Conservation (phyloP, 2,888 invertebrate genomes). For the Torymus tubicola region DNA sequence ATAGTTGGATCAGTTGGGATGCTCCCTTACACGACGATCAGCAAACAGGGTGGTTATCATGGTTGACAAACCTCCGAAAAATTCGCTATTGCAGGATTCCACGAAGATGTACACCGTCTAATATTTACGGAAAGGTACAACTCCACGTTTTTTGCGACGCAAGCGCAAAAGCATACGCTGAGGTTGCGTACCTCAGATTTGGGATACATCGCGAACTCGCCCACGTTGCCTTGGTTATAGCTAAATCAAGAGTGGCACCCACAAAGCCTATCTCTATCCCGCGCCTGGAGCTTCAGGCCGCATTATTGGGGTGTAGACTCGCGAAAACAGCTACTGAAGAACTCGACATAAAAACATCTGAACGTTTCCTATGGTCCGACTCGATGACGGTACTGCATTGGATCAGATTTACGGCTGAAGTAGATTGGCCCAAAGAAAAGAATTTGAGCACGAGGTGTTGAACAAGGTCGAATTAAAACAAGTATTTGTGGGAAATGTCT, state of each 20-base stretch:
- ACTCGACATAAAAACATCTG: too few relatives aligned
- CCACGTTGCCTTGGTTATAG: too few relatives aligned
- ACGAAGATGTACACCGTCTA: not conserved
- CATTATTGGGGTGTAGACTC: constrained; percentile 48
- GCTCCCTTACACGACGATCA: not conserved
- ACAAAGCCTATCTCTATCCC: constrained; percentile 21
- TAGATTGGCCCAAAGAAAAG: not conserved
- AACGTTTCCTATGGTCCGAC: too few relatives aligned
- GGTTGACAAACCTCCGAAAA: not conserved
- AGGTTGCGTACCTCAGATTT: not conserved
- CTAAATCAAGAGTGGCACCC: too few relatives aligned
- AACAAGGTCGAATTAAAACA: not conserved
- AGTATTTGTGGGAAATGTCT: too few relatives aligned
- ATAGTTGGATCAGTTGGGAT: not conserved
- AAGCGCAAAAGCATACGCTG: not conserved
- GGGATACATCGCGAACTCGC: too few relatives aligned
- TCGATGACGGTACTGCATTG: too few relatives aligned
- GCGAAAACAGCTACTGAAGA: constrained; percentile 12
- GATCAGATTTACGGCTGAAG: not conserved
- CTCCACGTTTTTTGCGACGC: not conserved
- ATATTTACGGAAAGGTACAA: not conserved
- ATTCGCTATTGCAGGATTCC: not conserved
- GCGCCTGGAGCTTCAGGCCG: constrained; percentile 57
- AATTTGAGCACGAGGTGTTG: not conserved
- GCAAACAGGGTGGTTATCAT: not conserved